phyloP scores from a whole-genome alignment of 2,888 invertebrate genomes.

The Toxonevra muliebris region DNA sequence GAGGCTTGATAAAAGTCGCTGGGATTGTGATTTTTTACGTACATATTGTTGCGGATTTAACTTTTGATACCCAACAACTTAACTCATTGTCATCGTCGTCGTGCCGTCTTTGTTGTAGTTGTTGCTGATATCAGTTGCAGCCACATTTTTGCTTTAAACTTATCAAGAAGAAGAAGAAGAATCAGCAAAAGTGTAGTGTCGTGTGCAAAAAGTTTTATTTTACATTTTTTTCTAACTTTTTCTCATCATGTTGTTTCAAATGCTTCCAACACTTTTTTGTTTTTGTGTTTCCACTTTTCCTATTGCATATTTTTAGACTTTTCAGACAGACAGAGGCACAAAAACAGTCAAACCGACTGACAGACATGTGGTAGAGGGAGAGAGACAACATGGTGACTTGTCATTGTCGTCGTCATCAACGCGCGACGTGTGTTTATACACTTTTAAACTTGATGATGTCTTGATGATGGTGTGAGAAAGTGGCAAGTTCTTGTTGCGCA shows the following conservation, averaged over 20 bases:
- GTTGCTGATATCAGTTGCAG: conserved; percentile 24
- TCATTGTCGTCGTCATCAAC: conserved; percentile 1
- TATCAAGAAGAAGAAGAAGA: not conserved
- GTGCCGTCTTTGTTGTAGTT: conserved; percentile 13
- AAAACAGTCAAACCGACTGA: no score
- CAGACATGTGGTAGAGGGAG: no score
- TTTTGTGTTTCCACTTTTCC: not conserved
- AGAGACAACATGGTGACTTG: conserved; percentile 7
- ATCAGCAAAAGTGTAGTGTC: not conserved
- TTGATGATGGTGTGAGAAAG: not conserved
- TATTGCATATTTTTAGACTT: conserved; percentile 1
- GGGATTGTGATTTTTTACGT: conserved; percentile 34
- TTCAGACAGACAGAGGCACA: not conserved
- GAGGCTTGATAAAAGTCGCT: conserved; percentile 37
- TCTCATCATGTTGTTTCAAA: not conserved
- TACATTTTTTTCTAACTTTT: not conserved
- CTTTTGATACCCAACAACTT: conserved; percentile 16
- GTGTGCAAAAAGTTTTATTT: not conserved
- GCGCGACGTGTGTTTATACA: not conserved
- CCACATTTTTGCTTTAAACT: conserved; percentile 14
- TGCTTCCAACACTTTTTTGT: conserved; percentile 5
- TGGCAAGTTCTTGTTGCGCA: conserved; percentile 45
- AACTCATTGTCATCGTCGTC: conserved; percentile 5
- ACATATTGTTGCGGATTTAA: conserved; percentile 19
- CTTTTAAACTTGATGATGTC: not conserved